Base-by-base conservation (phyloP, 2,113 vertebrate species). In the Dolichotis patagonum region DNA sequence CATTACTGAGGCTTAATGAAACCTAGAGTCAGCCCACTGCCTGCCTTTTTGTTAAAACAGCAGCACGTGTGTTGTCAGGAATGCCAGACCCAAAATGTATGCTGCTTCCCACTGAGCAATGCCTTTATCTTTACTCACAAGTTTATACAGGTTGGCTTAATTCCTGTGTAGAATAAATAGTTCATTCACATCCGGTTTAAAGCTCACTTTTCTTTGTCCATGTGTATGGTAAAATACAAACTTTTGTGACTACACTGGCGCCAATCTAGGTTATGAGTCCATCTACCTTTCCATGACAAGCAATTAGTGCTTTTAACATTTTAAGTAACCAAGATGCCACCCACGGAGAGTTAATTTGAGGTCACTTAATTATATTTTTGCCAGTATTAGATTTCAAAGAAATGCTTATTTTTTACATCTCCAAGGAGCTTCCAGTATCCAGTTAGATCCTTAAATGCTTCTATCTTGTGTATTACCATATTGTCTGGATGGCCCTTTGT, bases 401-500 rank as follows among this genome's bases (percentile, higher is more conserved):
- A 86, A 65, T 26, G 41, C 8, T 38, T 60, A 35, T 58, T 75
- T 62, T 26, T 91, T 89, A 4, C 13, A 69, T 96, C 10, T 82
- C 78, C 35, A 56, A 82, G 90, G 71, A 65, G 12, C 20, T 93
- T 30, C 20, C 26, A 82, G 65, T 69, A 85, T 7, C 58, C 54
- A 75, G 32, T 69, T 67, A 91, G 24, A 0, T 52, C 91, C 13
- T 67, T 93, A 87, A 95, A 93, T 87, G 43, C 43, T 83, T 95
- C 96, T 94, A 35, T 82, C 69, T 88, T 88, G 67, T 46, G 60
- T 80, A 96, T 89, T 96, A 32, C 88, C 67, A 58, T 87, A 69
- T 89, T 96, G 85, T 93, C 95, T 89, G 22, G 43, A 86, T 91
- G 83, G 67, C 78, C 88, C 43, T 95, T 69, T 7, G 91, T 96